Evolutionary conservation across 2,888 invertebrate species (phyloP).

Genomic region (Temnothorax unifasciatus): DNA sequence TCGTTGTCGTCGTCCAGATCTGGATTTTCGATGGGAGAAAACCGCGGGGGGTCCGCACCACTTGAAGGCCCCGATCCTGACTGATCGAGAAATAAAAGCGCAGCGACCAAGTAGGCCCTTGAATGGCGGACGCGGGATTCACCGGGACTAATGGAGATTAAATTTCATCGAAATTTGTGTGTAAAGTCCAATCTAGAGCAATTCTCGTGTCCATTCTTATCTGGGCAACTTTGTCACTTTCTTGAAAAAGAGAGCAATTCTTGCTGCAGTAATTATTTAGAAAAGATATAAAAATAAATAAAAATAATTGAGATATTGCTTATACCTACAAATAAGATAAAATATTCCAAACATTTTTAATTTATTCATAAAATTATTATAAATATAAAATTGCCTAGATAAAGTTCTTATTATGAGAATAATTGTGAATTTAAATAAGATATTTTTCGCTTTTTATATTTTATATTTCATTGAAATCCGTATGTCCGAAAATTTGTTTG

Average conservation of each 20-base stretch:
- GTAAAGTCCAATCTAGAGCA: constrained; percentile 10
- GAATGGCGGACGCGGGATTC: constrained; percentile 4
- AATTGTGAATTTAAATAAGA: neutral
- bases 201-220: constrained; percentile 9
- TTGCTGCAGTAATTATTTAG: neutral
- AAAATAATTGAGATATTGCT: neutral
- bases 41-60: constrained; percentile 69
- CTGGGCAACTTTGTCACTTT: neutral
- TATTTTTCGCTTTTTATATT: neutral
- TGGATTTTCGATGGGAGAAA: constrained; percentile 73
- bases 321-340: neutral
- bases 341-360: neutral
- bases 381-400: neutral
- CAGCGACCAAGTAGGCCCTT: constrained; percentile 27
- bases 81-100: constrained; percentile 67
- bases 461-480: neutral
- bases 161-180: constrained; percentile 29
- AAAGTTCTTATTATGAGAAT: neutral
- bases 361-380: constrained; percentile 1
- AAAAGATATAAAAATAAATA: neutral
- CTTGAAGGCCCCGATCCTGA: constrained; percentile 67
- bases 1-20: constrained; percentile 66
- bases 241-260: neutral
- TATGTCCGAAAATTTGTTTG: neutral
- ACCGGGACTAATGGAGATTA: constrained; percentile 39